Base-by-base conservation (phyloP, 2,797 vertebrate species). In the Parauchenoglanis ngamensis region DNA sequence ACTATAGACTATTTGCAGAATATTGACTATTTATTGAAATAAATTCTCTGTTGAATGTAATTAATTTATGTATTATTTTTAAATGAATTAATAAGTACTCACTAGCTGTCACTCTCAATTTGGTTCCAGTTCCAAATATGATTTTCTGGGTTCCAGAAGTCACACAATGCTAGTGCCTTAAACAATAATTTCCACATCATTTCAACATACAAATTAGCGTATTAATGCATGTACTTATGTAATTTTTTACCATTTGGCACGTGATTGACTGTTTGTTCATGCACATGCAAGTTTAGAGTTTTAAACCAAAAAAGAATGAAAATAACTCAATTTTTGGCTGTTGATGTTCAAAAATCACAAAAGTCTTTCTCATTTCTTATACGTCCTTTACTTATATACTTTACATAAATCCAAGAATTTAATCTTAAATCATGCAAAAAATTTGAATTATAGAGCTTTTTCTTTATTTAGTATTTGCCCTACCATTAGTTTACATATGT, bases 21-120 rank as follows among this genome's bases (percentile, higher is more conserved):
- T 75, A 75, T 75, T 49, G 11, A n/a, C 5, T 7, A 11, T 25
- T 75, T 49, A 5, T 75, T 73, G 28, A 15, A 35, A 40, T n/a
- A 7, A 63, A 63, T n/a, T 1, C 28, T 1, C 1, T 56, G 54
- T 56, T 56, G 54, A 56, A 56, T 56, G 15, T 56, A 56, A 56
- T 19, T 17, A 0, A 4, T 57, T 21, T 7, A 46, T 25, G 17
- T 46, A 23, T 46, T 46, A 1, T 46, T 3, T 3, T 12, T 15
- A n/a, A 49, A 49, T 6, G 23, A 52, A 76, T 17, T 52, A n/a
- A 76, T 76, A 76, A n/a, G 15, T 28, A 76, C 73, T 76, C 73
- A 52, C 73, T 76, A 76, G 25, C 25, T 17, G 12, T 76, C 13
- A 91, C 52, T 23, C 15, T 87, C 49, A 89, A 70, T 85, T 75